Evolutionary conservation across 2,113 vertebrate species (phyloP).

Genomic region (Sapajus apella): DNA sequence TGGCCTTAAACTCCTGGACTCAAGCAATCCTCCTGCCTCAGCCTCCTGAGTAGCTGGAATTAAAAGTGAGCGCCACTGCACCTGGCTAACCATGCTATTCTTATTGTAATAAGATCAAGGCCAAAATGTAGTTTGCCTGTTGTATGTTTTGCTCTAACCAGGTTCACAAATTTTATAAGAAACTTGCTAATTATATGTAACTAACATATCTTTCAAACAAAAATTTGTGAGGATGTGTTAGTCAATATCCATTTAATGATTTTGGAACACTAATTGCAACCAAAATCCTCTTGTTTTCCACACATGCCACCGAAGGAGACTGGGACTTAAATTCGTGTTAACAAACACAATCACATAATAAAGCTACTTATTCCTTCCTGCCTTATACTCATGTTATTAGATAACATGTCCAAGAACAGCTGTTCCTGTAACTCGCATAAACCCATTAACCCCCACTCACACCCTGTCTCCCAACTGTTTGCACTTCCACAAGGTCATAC

Average conservation of each 20-base stretch:
- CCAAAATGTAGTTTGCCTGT: background rate
- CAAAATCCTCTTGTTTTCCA: conserved; percentile 6
- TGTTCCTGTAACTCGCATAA: conserved; percentile 38
- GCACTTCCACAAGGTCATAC: conserved; percentile 32
- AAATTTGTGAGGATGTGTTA: background rate
- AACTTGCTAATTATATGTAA: conserved; percentile 24
- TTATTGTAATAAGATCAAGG: background rate
- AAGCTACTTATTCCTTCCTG: background rate
- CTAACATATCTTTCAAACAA: background rate
- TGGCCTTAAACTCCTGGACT: background rate
- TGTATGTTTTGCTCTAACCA: background rate
- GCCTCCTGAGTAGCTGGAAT: background rate
- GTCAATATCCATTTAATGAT: conserved; percentile 36
- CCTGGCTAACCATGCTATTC: background rate
- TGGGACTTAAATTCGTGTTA: conserved; percentile 34
- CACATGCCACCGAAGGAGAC: conserved; percentile 35
- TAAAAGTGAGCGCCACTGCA: background rate
- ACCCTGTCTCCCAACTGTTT: background rate
- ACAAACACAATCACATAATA: background rate
- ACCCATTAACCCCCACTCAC: background rate
- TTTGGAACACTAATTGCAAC: conserved; percentile 54
- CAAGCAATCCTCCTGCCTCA: too few relatives aligned
- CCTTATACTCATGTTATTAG: background rate
- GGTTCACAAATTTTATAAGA: conserved; percentile 29
- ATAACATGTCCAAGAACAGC: background rate